Conservation (phyloP, 2,113 vertebrate genomes). For the Seriola dumerili region DNA sequence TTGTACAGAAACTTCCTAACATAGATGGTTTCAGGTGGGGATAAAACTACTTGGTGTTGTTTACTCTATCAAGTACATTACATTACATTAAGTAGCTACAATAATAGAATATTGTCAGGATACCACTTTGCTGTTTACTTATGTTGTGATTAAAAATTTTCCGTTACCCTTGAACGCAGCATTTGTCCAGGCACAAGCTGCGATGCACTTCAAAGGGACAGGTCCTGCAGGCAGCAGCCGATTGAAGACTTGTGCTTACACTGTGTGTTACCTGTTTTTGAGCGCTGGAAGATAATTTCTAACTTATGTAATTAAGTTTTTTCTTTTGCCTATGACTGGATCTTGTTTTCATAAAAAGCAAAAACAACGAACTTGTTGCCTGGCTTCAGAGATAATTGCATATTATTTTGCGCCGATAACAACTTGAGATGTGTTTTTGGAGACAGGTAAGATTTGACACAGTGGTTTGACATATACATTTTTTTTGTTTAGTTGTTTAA, state of each 20-base stretch:
- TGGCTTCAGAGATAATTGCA: background rate
- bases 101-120: background rate
- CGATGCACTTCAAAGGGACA: constrained; percentile 73
- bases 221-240: constrained; percentile 53
- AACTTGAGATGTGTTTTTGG: constrained; percentile 31
- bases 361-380: constrained; percentile 7
- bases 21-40: background rate
- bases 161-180: constrained; percentile 41
- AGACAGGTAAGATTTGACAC: constrained; percentile 60
- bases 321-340: background rate
- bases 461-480: background rate
- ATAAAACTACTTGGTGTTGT: background rate
- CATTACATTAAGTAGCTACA: background rate
- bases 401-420: background rate
- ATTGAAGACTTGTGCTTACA: constrained; percentile 7
- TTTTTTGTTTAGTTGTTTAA: background rate
- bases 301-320: background rate
- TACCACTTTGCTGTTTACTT: background rate
- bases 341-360: background rate
- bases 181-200: constrained; percentile 18
- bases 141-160: background rate
- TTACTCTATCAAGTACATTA: background rate
- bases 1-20: background rate
- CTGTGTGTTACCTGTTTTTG: background rate
- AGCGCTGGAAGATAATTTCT: background rate